Evolutionary conservation across 2,888 invertebrate species (phyloP).

Genomic region (Thereva nobilitata): DNA sequence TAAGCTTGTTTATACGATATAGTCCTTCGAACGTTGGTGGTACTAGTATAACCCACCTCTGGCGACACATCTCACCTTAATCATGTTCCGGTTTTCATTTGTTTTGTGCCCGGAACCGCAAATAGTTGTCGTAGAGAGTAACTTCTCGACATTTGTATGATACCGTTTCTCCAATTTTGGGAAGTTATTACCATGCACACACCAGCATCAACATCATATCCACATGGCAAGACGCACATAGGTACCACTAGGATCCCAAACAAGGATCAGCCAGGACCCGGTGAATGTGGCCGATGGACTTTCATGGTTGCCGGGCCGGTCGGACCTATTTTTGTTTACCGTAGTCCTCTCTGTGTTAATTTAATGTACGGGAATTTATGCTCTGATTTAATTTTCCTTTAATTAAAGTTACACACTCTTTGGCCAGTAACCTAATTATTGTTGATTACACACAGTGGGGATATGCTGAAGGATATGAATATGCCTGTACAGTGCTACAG

Average conservation of each 20-base stretch:
- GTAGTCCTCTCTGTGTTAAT: conserved; percentile 13
- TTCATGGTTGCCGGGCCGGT: too few relatives aligned
- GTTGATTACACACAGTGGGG: conserved; percentile 27
- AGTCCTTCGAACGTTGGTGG: conserved; percentile 17
- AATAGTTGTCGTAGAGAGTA: conserved; percentile 20
- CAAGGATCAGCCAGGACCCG: too few relatives aligned
- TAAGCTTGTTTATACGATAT: neutral
- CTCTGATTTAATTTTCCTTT: conserved; percentile 33
- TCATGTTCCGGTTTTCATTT: conserved; percentile 32
- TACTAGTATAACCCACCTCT: conserved; percentile 1
- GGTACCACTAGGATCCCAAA: too few relatives aligned
- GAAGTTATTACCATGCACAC: conserved; percentile 25
- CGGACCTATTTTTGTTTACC: conserved; percentile 19
- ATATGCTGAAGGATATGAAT: conserved; percentile 11
- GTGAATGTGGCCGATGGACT: too few relatives aligned
- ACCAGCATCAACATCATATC: too few relatives aligned
- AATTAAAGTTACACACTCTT: conserved; percentile 34
- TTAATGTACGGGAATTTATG: conserved; percentile 33
- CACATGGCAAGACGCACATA: too few relatives aligned
- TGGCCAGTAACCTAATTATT: conserved; percentile 34
- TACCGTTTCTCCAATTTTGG: conserved; percentile 31
- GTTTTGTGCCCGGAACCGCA: conserved; percentile 19
- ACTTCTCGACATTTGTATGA: conserved; percentile 20
- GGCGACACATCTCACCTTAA: conserved; percentile 25
- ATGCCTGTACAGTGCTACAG: neutral